phyloP scores from a whole-genome alignment of 2,797 vertebrate species.

The Neopelma chrysocephalum region DNA sequence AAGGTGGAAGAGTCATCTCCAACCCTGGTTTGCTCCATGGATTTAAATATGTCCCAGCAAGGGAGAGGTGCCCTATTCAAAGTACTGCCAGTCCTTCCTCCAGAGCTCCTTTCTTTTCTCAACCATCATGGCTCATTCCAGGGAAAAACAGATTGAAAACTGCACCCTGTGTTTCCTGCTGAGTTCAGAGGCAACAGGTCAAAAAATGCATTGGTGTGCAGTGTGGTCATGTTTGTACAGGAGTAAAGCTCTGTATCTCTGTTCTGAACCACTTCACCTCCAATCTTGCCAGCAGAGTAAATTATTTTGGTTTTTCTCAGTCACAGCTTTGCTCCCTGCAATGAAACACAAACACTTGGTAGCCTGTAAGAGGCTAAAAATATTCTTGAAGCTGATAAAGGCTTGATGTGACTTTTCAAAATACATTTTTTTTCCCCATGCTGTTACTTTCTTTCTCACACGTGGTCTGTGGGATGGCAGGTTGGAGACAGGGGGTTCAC shows the following conservation, averaged over 20 bases:
- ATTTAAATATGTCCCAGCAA: background rate
- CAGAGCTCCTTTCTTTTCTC: background rate
- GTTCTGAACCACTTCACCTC: background rate
- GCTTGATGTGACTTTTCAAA: background rate
- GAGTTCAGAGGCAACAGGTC: background rate
- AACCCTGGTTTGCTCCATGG: fast-evolving
- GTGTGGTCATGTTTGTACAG: fast-evolving
- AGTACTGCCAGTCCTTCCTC: background rate
- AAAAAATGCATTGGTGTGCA: background rate
- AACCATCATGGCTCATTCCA: background rate
- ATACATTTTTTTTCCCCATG: fast-evolving
- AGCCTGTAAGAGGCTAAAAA: background rate
- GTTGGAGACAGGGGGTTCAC: background rate
- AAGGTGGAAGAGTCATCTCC: background rate
- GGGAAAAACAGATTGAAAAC: background rate
- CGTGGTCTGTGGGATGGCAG: background rate
- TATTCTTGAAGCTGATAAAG: background rate
- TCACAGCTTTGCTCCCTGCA: fast-evolving
- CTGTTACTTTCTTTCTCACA: background rate
- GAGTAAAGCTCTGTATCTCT: background rate
- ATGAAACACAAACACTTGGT: background rate
- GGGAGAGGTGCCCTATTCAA: background rate
- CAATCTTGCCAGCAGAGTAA: fast-evolving
- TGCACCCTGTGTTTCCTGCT: background rate
- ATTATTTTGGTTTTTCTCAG: background rate